These are phyloP conservation scores for Caenorhabditis parvicauda DNA, from an alignment of 2,888 invertebrate genomes.

Conservation along the genomic window DNA sequence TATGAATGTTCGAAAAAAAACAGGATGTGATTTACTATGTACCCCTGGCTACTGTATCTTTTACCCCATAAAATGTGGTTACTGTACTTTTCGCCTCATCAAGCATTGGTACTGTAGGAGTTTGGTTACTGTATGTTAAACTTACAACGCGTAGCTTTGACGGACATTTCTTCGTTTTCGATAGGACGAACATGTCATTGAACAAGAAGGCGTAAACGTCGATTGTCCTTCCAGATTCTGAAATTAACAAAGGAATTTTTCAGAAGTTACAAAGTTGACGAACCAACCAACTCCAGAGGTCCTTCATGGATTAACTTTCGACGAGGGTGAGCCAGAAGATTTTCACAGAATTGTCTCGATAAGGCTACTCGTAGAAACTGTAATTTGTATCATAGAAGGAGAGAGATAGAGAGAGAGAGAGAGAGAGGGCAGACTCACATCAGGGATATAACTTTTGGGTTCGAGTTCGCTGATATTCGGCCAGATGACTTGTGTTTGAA, in stretches of 20 bases:
- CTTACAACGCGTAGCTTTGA: constrained; percentile 47
- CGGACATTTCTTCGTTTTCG: constrained; percentile 67
- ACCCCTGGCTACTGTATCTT: too few species aligned
- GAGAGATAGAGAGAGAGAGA: background rate
- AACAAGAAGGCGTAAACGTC: constrained; percentile 71
- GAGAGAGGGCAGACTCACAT: constrained; percentile 60
- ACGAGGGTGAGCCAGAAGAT: constrained; percentile 68
- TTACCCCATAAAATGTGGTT: too few species aligned
- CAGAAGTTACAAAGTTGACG: constrained; percentile 12
- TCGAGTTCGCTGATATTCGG: constrained; percentile 70
- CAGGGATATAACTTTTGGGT: constrained; percentile 69
- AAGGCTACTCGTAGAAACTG: constrained; percentile 69
- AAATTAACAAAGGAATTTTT: constrained; percentile 26
- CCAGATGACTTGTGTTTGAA: constrained; percentile 71
- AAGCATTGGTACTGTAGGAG: too few species aligned
- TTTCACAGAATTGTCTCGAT: constrained; percentile 71
- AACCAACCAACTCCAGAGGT: constrained; percentile 65
- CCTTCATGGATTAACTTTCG: constrained; percentile 67
- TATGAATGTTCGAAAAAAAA: too few species aligned
- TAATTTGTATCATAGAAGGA: too few species aligned
- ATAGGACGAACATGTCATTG: constrained; percentile 71
- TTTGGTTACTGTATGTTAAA: background rate
- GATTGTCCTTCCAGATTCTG: constrained; percentile 69
- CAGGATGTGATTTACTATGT: too few species aligned
- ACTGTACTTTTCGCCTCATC: too few species aligned